These are phyloP conservation scores for Gastracanthus pulcherrimus DNA, from an alignment of 2,888 invertebrate species.

Conservation along the genomic window DNA sequence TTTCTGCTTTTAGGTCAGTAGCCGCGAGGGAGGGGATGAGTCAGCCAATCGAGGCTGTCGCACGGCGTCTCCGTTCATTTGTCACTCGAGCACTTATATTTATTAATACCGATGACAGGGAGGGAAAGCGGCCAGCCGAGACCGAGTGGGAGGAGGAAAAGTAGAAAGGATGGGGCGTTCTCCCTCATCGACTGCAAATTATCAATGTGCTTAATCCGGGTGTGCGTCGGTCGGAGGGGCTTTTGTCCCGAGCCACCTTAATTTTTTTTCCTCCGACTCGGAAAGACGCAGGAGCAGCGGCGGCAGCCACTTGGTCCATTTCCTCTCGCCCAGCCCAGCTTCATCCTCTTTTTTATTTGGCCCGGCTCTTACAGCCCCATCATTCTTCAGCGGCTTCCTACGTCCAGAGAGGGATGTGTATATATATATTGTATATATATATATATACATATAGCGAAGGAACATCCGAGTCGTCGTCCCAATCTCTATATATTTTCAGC, in stretches of 20 bases:
- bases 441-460: too few species aligned
- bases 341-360: constrained; percentile 36
- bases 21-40: background rate
- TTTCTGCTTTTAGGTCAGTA: constrained; percentile 3
- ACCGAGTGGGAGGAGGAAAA: too few species aligned
- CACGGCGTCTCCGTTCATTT: background rate
- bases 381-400: background rate
- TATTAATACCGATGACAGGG: constrained; percentile 16
- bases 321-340: background rate
- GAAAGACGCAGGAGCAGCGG: background rate
- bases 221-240: background rate
- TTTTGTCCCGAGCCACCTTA: constrained; percentile 13
- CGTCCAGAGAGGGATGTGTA: background rate
- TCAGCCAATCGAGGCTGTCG: background rate
- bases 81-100: background rate
- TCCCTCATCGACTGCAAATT: constrained; percentile 8
- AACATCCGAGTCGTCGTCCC: too few species aligned
- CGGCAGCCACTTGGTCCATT: constrained; percentile 35
- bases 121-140: background rate
- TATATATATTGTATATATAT: background rate
- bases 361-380: constrained; percentile 3
- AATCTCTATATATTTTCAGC: constrained; percentile 19
- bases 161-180: too few species aligned
- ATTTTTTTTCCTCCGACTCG: constrained; percentile 13
- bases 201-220: constrained; percentile 28